phyloP scores from a whole-genome alignment of 2,888 invertebrate species.

The Ferdinandea cuprea region DNA sequence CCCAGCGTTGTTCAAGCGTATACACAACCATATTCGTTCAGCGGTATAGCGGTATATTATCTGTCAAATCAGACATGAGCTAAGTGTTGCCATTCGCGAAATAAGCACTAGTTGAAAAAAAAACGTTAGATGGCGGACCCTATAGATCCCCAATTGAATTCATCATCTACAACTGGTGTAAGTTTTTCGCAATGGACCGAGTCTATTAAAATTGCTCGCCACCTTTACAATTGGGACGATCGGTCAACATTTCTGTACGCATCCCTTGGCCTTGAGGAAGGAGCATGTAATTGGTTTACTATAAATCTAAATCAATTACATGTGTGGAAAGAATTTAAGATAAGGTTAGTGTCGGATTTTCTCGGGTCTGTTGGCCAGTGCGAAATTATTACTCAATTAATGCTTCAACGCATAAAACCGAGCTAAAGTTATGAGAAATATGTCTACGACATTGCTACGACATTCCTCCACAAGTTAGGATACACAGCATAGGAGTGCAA shows the following conservation, averaged over 20 bases:
- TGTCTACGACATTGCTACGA: slow-evolving; percentile 11
- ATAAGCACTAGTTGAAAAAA: too few species aligned
- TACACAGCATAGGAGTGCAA: too few species aligned
- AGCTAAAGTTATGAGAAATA: slow-evolving; percentile 40
- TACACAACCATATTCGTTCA: too few species aligned
- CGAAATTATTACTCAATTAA: slow-evolving; percentile 12
- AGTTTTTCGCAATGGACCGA: slow-evolving; percentile 22
- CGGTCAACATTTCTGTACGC: slow-evolving; percentile 30
- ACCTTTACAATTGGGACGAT: slow-evolving; percentile 33
- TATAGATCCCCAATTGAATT: too few species aligned
- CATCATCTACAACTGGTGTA: too few species aligned
- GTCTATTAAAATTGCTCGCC: slow-evolving; percentile 10
- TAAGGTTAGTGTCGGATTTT: too few species aligned
- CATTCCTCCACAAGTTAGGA: too few species aligned
- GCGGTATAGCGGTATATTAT: too few species aligned
- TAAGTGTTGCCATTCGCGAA: too few species aligned
- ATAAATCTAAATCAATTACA: slow-evolving; percentile 1
- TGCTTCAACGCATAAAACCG: slow-evolving; percentile 11
- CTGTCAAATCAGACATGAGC: too few species aligned
- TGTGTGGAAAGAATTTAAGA: slow-evolving; percentile 25
- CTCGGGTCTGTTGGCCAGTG: background rate
- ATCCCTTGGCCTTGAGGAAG: slow-evolving; percentile 14
- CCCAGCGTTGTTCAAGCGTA: too few species aligned
- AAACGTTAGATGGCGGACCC: too few species aligned
- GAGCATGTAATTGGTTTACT: slow-evolving; percentile 17